Evolutionary conservation across 2,113 vertebrate genomes (phyloP).

Genomic region (Ammodytes dubius): DNA sequence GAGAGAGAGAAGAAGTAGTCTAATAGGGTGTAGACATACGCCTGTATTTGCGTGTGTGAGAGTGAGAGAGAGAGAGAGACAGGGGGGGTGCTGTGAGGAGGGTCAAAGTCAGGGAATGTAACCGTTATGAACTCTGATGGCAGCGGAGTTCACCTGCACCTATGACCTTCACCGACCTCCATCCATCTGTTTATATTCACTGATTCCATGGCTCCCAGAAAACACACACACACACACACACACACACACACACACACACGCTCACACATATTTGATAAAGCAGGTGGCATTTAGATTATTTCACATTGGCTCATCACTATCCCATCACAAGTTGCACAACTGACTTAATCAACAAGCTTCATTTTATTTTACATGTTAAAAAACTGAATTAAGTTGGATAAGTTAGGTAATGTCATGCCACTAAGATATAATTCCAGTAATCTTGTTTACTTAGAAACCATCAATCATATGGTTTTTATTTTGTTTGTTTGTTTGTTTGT

Average conservation of each 20-base stretch:
- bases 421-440: no score
- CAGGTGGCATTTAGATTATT: background rate
- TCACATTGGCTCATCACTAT: background rate
- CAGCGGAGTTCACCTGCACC: slow-evolving; percentile 60
- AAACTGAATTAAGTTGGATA: no score
- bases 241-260: slow-evolving; percentile 7
- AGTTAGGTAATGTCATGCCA: no score
- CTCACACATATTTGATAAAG: background rate
- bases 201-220: slow-evolving; percentile 51
- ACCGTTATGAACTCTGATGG: slow-evolving; percentile 39
- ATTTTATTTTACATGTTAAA: no score
- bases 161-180: slow-evolving; percentile 55
- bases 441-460: no score
- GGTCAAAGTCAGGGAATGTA: slow-evolving; percentile 42
- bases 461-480: no score
- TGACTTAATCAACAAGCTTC: background rate
- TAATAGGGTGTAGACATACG: background rate
- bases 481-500: no score
- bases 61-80: background rate
- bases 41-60: slow-evolving; percentile 9
- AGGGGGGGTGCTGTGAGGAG: slow-evolving; percentile 3
- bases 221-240: slow-evolving; percentile 13
- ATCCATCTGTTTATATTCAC: slow-evolving; percentile 72
- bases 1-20: background rate
- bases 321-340: background rate